These are phyloP conservation scores for Cinclus cinclus DNA, from an alignment of 2,113 vertebrate genomes.

Conservation along the genomic window DNA sequence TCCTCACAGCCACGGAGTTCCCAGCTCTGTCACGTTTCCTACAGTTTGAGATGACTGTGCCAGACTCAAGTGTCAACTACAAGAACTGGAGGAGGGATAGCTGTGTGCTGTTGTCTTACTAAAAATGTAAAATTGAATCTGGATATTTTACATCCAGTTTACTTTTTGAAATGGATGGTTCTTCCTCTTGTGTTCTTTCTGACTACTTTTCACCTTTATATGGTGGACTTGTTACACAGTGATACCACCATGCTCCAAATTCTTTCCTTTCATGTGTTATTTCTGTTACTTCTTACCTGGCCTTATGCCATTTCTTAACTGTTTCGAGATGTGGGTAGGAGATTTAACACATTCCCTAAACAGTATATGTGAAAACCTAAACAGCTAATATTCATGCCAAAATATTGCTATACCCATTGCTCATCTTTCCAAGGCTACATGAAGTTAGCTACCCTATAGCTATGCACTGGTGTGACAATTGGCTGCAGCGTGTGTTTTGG, in stretches of 20 bases:
- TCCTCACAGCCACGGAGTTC: not conserved
- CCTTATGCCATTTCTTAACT: not conserved
- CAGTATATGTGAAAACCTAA: not conserved
- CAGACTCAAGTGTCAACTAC: constrained; percentile 25
- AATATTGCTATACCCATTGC: not conserved
- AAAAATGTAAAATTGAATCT: constrained; percentile 25
- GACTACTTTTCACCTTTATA: constrained; percentile 1
- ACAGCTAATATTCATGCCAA: constrained; percentile 24
- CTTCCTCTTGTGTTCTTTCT: constrained; percentile 5
- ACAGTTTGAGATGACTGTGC: not conserved
- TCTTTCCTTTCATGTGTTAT: not conserved
- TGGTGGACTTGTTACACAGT: not conserved
- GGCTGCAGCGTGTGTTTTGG: constrained; percentile 36
- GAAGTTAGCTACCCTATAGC: not conserved
- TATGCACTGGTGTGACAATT: not conserved
- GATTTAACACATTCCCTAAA: not conserved
- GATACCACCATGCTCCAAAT: not conserved
- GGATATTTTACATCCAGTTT: constrained; percentile 19
- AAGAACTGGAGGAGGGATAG: constrained; percentile 17
- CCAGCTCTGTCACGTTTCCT: not conserved
- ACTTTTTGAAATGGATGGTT: constrained; percentile 25
- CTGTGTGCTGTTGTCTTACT: constrained; percentile 1
- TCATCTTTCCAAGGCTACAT: not conserved
- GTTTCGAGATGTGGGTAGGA: constrained; percentile 32
- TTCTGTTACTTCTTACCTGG: constrained; percentile 31